phyloP scores from a whole-genome alignment of 2,888 invertebrate genomes.

The Cataglyphis altisquamis region DNA sequence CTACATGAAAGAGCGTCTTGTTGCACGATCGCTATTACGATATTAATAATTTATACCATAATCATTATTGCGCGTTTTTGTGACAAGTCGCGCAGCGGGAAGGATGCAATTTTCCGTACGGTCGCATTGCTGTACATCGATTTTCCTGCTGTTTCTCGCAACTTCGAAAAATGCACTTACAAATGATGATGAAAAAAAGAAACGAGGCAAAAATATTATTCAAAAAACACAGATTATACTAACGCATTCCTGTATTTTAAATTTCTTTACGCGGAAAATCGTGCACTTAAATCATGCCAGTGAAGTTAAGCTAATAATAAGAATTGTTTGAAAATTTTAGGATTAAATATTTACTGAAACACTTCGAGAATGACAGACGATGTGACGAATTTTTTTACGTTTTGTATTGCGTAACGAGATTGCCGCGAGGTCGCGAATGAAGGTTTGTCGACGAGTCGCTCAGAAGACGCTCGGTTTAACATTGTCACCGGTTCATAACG shows the following conservation, averaged over 20 bases:
- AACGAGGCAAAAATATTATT: background rate
- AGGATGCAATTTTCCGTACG: constrained; percentile 46
- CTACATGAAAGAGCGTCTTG: constrained; percentile 57
- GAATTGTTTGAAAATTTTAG: constrained; percentile 17
- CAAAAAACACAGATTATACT: background rate
- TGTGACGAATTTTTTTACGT: background rate
- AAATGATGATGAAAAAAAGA: background rate
- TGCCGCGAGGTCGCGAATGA: background rate
- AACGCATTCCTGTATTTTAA: background rate
- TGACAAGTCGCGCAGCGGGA: constrained; percentile 60
- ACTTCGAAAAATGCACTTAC: background rate
- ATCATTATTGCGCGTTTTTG: constrained; percentile 67
- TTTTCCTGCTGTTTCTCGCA: constrained; percentile 19
- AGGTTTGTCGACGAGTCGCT: background rate
- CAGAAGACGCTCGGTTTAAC: constrained; percentile 25
- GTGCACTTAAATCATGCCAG: background rate
- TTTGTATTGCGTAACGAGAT: constrained; percentile 28
- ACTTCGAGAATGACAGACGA: background rate
- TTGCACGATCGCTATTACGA: constrained; percentile 56
- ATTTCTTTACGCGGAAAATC: background rate
- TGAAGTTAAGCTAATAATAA: background rate
- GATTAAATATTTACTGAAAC: constrained; percentile 43
- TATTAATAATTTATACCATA: background rate
- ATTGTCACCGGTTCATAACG: constrained; percentile 34
- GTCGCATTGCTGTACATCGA: constrained; percentile 54